Evolutionary conservation across 2,797 vertebrate species (phyloP).

Genomic region (Pterois miles): DNA sequence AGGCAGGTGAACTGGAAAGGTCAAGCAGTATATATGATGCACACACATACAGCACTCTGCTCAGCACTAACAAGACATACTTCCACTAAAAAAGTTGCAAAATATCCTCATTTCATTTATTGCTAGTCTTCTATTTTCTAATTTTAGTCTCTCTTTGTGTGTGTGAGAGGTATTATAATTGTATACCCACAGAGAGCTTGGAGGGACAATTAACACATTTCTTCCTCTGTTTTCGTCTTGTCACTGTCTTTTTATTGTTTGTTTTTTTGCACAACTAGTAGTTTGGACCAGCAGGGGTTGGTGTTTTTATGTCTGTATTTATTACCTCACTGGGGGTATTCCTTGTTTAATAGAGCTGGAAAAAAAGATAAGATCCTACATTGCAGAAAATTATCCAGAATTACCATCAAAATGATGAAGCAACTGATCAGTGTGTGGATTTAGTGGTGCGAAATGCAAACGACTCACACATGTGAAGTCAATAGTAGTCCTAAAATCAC

Average conservation of each 20-base stretch:
- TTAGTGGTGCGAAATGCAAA: conserved; percentile 8
- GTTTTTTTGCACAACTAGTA: background rate
- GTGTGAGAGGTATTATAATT: background rate
- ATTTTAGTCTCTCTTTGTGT: background rate
- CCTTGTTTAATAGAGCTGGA: background rate
- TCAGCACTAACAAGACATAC: background rate
- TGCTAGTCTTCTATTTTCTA: background rate
- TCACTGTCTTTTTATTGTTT: background rate
- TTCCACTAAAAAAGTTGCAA: background rate
- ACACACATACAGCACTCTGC: background rate
- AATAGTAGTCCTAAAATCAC: conserved; percentile 18
- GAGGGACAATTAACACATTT: conserved; percentile 9
- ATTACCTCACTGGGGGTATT: background rate
- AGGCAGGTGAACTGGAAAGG: conserved; percentile 25
- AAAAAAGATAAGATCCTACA: background rate
- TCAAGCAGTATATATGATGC: conserved; percentile 1
- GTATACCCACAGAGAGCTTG: background rate
- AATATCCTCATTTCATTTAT: background rate
- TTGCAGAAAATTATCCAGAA: background rate
- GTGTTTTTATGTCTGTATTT: background rate
- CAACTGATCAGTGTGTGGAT: conserved; percentile 4
- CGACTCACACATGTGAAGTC: conserved; percentile 18
- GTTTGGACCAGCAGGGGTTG: background rate
- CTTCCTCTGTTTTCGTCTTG: background rate
- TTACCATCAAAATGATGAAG: conserved; percentile 14